Evolutionary conservation across 2,113 vertebrate genomes (phyloP).

Genomic region (Ia io): DNA sequence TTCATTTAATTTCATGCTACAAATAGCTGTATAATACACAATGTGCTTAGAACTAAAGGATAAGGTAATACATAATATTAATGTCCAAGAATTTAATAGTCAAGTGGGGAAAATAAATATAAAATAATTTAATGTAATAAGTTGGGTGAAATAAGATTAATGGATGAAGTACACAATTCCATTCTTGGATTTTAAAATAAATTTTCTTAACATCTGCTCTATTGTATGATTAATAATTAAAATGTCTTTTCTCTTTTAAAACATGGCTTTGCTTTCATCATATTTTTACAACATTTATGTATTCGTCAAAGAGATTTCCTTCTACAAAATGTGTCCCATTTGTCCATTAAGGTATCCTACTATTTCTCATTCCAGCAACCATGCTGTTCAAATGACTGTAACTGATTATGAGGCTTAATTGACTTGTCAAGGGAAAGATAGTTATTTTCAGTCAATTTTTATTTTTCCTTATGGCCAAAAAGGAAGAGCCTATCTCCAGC

Average conservation of each 20-base stretch:
- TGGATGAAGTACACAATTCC: neutral
- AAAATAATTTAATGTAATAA: constrained; percentile 20
- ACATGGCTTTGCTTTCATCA: constrained; percentile 25
- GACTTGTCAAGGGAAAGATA: constrained; percentile 67
- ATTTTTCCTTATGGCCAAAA: constrained; percentile 62
- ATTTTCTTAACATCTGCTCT: neutral
- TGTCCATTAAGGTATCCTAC: constrained; percentile 39
- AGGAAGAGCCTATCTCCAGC: constrained; percentile 22
- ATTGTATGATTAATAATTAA: constrained; percentile 15
- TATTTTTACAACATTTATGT: constrained; percentile 50
- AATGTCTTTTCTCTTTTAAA: constrained; percentile 41
- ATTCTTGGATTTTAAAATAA: constrained; percentile 32
- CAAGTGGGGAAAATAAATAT: neutral
- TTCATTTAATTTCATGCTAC: constrained; percentile 10
- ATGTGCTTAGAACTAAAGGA: neutral
- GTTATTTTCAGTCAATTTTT: constrained; percentile 69
- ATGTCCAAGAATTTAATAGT: neutral
- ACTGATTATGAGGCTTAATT: constrained; percentile 71
- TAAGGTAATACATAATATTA: constrained; percentile 23
- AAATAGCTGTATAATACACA: neutral
- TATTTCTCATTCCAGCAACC: constrained; percentile 66
- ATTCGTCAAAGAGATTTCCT: constrained; percentile 32
- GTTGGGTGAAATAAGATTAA: neutral
- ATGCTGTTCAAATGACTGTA: constrained; percentile 74
- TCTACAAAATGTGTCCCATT: constrained; percentile 51